Evolutionary conservation across 2,797 vertebrate species (phyloP).

Genomic region (Pteronotus mesoamericanus): DNA sequence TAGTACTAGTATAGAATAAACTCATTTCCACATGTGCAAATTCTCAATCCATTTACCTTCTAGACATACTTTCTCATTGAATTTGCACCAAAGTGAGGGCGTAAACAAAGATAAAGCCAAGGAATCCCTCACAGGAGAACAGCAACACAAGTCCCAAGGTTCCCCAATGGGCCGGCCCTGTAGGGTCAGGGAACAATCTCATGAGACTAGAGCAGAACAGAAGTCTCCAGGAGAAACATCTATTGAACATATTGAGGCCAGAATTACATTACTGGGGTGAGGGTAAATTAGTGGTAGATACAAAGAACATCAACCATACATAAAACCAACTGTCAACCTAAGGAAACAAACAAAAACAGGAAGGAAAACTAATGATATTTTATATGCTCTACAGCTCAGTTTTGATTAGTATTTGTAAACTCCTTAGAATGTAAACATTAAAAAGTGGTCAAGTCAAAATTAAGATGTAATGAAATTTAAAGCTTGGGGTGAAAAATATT

Average conservation of each 20-base stretch:
- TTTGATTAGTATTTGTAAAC: neutral
- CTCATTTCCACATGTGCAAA: neutral
- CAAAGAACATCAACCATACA: neutral
- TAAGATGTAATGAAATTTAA: neutral
- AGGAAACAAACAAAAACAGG: neutral
- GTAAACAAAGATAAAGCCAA: neutral
- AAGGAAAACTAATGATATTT: neutral
- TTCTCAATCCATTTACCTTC: neutral
- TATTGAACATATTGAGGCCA: neutral
- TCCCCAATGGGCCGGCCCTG: rapidly evolving
- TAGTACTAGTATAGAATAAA: neutral
- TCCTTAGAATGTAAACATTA: neutral
- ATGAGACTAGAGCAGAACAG: neutral
- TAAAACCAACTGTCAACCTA: neutral
- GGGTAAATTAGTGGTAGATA: neutral
- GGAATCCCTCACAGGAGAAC: neutral
- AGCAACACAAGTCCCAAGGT: neutral
- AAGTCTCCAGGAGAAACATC: neutral
- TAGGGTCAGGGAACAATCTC: neutral
- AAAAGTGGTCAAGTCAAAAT: neutral
- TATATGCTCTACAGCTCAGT: neutral
- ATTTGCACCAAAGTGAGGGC: neutral
- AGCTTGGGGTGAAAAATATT: neutral
- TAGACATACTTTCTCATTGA: neutral
- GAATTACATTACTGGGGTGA: neutral